Evolutionary conservation across 2,797 vertebrate species (phyloP).

Genomic region (Brachyrhaphis roseni): DNA sequence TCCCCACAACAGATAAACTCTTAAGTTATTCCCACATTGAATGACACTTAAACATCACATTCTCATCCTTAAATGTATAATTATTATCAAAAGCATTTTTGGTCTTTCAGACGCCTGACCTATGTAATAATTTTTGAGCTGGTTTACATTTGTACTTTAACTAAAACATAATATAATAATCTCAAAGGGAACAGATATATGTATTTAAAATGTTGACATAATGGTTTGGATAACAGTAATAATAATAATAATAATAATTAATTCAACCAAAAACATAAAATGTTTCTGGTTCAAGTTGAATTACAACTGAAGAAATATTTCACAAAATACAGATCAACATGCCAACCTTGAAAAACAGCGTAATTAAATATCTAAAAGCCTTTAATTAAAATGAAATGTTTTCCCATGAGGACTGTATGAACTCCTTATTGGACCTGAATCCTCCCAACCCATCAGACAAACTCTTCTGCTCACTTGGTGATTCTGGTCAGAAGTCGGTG

Average conservation of each 20-base stretch:
- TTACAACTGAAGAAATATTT: not conserved
- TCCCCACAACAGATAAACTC: no score
- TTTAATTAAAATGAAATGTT: not conserved
- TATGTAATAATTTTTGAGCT: no score
- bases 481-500: conserved; percentile 49
- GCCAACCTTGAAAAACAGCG: not conserved
- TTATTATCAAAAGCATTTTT: no score
- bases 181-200: not conserved
- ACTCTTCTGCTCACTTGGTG: conserved; percentile 14
- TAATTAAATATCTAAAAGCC: not conserved
- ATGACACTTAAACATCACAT: no score
- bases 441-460: conserved; percentile 12
- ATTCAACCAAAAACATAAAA: not conserved
- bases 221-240: not conserved
- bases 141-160: not conserved
- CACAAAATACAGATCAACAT: not conserved
- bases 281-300: not conserved
- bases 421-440: not conserved
- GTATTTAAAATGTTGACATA: not conserved
- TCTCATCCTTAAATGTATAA: no score
- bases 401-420: not conserved
- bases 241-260: no score
- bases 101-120: no score
- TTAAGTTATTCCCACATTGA: no score
- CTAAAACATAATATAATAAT: not conserved